Base-by-base conservation (phyloP, 2,888 invertebrate genomes). In the Rutpela maculata region DNA sequence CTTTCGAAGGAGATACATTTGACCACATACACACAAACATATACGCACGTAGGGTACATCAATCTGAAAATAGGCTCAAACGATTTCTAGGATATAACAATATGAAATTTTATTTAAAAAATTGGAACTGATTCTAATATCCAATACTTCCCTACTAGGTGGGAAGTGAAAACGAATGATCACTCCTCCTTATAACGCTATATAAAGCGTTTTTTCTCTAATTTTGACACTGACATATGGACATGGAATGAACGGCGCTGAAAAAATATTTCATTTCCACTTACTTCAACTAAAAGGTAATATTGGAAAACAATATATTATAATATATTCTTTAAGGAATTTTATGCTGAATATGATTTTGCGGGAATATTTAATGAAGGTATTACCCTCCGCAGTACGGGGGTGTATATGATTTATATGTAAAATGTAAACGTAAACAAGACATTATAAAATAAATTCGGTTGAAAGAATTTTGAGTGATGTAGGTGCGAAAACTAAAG, bases 401-500 rank as follows among this genome's bases (percentile, higher is more conserved):
- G 55, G 63, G 26, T 72, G 63, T 18, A 31, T 55, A 26, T 72
- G 72, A 72, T 72, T 72, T 63, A 72, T 63, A 72, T 62, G 62
- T 50, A 72, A 63, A 70, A 70, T 50, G 70, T 19, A 38, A 38
- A 38, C 72, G 62, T 72, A 72, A 72, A 72, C 72, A 72, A 72
- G 63, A 50, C 50, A 50, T 50, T 50, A 72, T 62, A 72, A 72
- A 72, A 72, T 72, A 63, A 72, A 50, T 63, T 63, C 72, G 62
- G 63, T 72, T 26, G 63, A 72, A 72, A 63, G 72, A 72, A 63
- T 63, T 62, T 72, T 72, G 72, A 63, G 72, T 72, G 72, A 72
- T 72, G 72, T 72, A 72, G 72, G 72, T 72, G 72, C 63, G 72
- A 72, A 72, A 72, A 70, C 62, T 72, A 62, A 72, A 63, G 72